These are phyloP conservation scores for Wiebesia pumilae DNA, from an alignment of 1,140 invertebrate genomes.

Conservation along the genomic window DNA sequence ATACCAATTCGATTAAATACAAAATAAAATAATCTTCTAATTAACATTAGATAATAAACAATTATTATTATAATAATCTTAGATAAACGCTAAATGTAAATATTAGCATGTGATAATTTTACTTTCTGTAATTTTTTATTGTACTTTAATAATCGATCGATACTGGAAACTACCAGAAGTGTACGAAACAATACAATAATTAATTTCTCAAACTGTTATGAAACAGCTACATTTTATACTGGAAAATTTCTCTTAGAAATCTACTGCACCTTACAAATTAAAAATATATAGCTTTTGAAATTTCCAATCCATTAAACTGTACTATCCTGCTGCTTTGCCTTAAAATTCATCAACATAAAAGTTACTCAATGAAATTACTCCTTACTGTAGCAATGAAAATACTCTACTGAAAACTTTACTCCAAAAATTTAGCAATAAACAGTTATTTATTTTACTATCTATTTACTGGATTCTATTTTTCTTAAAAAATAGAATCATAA, in stretches of 20 bases:
- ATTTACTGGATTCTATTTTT: not conserved
- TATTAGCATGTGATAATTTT: not conserved
- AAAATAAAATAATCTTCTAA: not conserved
- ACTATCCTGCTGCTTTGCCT: conserved; percentile 9
- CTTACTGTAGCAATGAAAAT: not conserved
- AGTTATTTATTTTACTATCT: not conserved
- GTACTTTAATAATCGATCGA: too few relatives aligned
- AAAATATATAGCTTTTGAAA: conserved; percentile 25
- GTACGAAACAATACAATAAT: not conserved
- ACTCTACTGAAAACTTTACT: conserved; percentile 1
- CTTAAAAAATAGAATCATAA: not conserved
- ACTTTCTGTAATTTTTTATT: not conserved
- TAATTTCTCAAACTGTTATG: not conserved
- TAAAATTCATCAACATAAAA: conserved; percentile 46
- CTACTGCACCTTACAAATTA: conserved; percentile 28
- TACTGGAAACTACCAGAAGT: too few relatives aligned
- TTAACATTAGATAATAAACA: too few relatives aligned
- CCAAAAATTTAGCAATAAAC: conserved; percentile 10
- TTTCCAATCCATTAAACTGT: conserved; percentile 45
- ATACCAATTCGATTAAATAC: not conserved
- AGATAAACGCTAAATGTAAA: too few relatives aligned
- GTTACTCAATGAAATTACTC: conserved; percentile 19
- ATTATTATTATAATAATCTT: too few relatives aligned
- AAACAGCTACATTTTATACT: not conserved
- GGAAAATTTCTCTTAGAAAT: conserved; percentile 45